These are phyloP conservation scores for Rhinella marina DNA, from an alignment of 2,797 vertebrate species.

Conservation along the genomic window DNA sequence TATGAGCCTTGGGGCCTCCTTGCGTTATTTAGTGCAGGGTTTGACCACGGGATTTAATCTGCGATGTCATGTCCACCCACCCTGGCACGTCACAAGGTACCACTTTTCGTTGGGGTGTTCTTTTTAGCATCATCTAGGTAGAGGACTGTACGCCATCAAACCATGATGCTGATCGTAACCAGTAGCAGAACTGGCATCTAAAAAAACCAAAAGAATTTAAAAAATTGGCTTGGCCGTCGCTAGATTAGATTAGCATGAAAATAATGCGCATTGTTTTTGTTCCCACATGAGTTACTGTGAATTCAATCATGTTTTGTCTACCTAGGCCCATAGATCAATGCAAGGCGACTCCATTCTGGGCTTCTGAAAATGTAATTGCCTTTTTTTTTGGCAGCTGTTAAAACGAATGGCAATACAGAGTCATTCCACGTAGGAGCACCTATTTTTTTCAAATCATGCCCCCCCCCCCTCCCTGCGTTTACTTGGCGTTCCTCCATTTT, in stretches of 20 bases:
- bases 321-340: slow-evolving; percentile 44
- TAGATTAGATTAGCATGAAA: slow-evolving; percentile 42
- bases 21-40: no score
- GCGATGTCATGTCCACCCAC: no score
- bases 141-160: not conserved
- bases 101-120: not conserved
- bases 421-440: slow-evolving; percentile 30
- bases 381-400: slow-evolving; percentile 50
- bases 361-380: slow-evolving; percentile 47
- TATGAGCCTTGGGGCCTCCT: no score
- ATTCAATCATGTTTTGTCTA: slow-evolving; percentile 47
- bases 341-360: slow-evolving; percentile 36
- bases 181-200: not conserved
- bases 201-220: not conserved
- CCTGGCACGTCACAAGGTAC: no score
- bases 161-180: not conserved
- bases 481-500: slow-evolving; percentile 66
- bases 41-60: no score
- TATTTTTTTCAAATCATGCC: no score
- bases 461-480: slow-evolving; percentile 46
- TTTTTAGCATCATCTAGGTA: not conserved
- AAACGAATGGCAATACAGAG: slow-evolving; percentile 30
- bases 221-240: not conserved
- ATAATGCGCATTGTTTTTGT: slow-evolving; percentile 13
- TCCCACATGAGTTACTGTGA: slow-evolving; percentile 9